Evolutionary conservation across 2,888 invertebrate species (phyloP).

Genomic region (Tachina fera): DNA sequence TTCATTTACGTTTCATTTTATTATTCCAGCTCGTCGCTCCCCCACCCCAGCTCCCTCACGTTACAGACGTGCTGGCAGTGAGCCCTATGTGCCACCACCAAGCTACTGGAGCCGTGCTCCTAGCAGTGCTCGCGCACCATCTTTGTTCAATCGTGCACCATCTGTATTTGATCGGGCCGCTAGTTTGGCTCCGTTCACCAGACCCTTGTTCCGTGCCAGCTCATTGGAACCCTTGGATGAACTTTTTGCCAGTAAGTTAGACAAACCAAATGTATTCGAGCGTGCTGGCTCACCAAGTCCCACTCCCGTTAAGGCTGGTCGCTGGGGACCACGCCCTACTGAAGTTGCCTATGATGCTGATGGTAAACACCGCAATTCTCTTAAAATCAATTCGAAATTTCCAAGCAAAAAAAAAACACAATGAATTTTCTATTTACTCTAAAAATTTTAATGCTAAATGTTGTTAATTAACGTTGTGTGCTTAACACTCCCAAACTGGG

Average conservation of each 20-base stretch:
- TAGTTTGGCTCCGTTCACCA: slow-evolving; percentile 79
- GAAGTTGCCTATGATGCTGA: slow-evolving; percentile 90
- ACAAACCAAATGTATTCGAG: slow-evolving; percentile 77
- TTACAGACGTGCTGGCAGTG: slow-evolving; percentile 80
- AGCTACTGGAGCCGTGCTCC: slow-evolving; percentile 76
- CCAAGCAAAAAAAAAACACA: not conserved
- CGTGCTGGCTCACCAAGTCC: slow-evolving; percentile 86
- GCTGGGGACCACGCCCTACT: slow-evolving; percentile 87
- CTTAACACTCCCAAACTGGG: not conserved
- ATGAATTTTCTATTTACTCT: slow-evolving; percentile 32
- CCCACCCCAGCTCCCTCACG: slow-evolving; percentile 78
- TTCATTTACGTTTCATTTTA: slow-evolving; percentile 19
- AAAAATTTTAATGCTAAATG: slow-evolving; percentile 56
- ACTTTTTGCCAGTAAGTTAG: slow-evolving; percentile 81
- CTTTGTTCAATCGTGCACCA: slow-evolving; percentile 79
- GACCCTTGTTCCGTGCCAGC: slow-evolving; percentile 80
- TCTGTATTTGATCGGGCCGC: slow-evolving; percentile 78
- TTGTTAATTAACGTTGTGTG: slow-evolving; percentile 32
- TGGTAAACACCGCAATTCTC: slow-evolving; percentile 84
- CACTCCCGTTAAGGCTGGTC: slow-evolving; percentile 89
- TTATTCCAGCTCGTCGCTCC: slow-evolving; percentile 77
- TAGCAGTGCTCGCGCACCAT: slow-evolving; percentile 77
- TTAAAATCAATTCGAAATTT: slow-evolving; percentile 18
- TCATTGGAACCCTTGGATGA: slow-evolving; percentile 82
- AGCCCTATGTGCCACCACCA: slow-evolving; percentile 81